Base-by-base conservation (phyloP, 1,140 invertebrate species). In the Sinonovacula constricta region DNA sequence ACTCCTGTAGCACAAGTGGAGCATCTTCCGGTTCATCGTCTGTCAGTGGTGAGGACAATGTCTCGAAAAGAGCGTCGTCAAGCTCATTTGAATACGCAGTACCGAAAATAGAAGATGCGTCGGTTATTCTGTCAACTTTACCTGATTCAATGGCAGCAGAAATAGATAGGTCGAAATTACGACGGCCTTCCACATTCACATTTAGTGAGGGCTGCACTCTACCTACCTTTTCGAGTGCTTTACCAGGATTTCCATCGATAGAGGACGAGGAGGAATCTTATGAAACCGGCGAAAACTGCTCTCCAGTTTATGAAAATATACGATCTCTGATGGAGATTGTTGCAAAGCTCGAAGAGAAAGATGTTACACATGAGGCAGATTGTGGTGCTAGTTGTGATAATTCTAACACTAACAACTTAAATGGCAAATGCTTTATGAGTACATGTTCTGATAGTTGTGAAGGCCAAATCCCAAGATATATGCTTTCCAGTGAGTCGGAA, bases 51-150 rank as follows among this genome's bases (percentile, higher is more conserved):
- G 72, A 66, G 51, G 51, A 39, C 7, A 59, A 30, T 0, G 1
- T 22, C 36, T 66, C 72, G 10, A 66, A 67, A 18, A 45, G 63
- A 0, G 62, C 30, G 14, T 76, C 72, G 14, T 36, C 49, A 12
- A 63, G 54, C 15, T 76, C 72, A 45, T 76, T 76, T 34, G 72
- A 76, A 57, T 76, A 76, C 53, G 72, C 62, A 31, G 72, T 76
- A 5, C 72, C 72, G n/a, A 76, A 76, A 76, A 59, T 66, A 7
- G 34, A 76, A 36, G 72, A 66, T 26, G 33, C 62, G 0, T 49
- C 49, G 3, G 65, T 12, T 3, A 56, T 67, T 31, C 7, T 56
- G 1, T 39, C 62, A 22, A 34, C 56, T 45, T 18, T 39, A 30
- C 15, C 60, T 26, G 70, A 30, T 30, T 15, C 10, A 14, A 28